Evolutionary conservation across 2,113 vertebrate genomes (phyloP).

Genomic region (Baryphthengus martii): DNA sequence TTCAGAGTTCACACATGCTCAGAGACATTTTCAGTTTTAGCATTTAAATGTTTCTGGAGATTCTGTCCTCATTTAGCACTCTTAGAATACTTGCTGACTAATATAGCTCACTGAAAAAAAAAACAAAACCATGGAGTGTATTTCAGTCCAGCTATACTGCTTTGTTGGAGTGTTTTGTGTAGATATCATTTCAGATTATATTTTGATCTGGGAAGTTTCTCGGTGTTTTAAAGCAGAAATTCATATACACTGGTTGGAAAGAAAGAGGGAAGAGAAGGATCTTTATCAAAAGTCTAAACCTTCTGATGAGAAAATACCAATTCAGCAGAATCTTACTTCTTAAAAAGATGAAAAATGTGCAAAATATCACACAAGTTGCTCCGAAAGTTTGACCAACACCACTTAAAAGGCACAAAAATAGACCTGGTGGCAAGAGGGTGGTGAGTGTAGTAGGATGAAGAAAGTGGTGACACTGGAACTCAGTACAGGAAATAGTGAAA

Average conservation of each 20-base stretch:
- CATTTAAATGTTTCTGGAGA: constrained; percentile 13
- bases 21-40: neutral
- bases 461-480: neutral
- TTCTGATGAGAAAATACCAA: neutral
- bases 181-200: neutral
- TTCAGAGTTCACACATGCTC: neutral
- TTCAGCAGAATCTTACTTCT: neutral
- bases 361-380: neutral
- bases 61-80: neutral
- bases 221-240: neutral
- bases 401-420: neutral
- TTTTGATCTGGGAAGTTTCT: constrained; percentile 5
- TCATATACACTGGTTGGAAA: neutral
- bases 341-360: neutral
- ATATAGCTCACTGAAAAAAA: neutral
- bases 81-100: neutral
- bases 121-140: neutral
- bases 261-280: neutral
- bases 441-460: neutral
- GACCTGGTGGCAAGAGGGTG: neutral
- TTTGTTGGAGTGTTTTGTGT: neutral
- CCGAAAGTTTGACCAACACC: neutral
- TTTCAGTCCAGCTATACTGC: neutral
- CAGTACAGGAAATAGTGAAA: neutral
- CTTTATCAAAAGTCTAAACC: neutral